Conservation (phyloP, 1,140 invertebrate species). For the Heliothis subflexa region DNA sequence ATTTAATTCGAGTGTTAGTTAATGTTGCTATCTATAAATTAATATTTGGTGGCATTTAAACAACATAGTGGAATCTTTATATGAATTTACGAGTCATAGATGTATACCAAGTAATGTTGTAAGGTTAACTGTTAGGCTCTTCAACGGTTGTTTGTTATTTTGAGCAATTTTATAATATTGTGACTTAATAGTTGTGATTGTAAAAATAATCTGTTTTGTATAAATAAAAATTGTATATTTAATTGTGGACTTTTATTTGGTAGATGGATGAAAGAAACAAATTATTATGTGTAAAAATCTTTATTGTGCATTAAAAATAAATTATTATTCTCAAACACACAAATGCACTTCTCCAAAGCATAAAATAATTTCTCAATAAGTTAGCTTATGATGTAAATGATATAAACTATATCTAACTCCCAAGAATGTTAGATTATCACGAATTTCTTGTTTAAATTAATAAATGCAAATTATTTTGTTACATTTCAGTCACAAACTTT, state of each 20-base stretch:
- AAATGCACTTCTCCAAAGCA: constrained; percentile 61
- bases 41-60: background rate
- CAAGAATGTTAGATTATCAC: constrained; percentile 67
- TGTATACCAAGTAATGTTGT: constrained; percentile 30
- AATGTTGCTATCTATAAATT: too few relatives aligned
- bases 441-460: constrained; percentile 67
- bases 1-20: background rate
- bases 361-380: constrained; percentile 65
- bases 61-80: background rate
- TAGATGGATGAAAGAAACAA: constrained; percentile 17
- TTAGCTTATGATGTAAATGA: constrained; percentile 62
- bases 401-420: constrained; percentile 41
- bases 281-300: constrained; percentile 68
- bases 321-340: constrained; percentile 62
- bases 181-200: constrained; percentile 32
- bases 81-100: constrained; percentile 29
- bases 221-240: constrained; percentile 35
- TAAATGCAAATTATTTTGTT: constrained; percentile 68
- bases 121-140: constrained; percentile 2
- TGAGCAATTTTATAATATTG: constrained; percentile 31
- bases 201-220: constrained; percentile 37
- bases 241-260: background rate
- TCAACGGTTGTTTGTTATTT: constrained; percentile 37
- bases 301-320: constrained; percentile 79
- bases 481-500: constrained; percentile 64